phyloP scores from a whole-genome alignment of 2,888 invertebrate species.

The Sphaerophoria rueppellii region DNA sequence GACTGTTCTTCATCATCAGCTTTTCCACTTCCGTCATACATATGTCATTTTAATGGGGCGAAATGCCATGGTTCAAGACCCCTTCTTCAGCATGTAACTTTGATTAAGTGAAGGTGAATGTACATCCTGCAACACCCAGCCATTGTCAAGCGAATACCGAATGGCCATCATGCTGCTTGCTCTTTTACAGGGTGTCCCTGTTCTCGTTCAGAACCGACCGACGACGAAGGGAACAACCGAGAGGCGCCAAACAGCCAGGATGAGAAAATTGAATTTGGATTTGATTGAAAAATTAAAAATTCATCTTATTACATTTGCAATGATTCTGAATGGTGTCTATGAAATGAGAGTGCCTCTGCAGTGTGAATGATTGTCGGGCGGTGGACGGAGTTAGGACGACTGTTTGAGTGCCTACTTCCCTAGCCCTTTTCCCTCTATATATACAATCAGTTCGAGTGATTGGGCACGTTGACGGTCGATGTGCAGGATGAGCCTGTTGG shows the following conservation, averaged over 20 bases:
- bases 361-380: constrained; percentile 58
- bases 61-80: not conserved
- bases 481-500: constrained; percentile 1
- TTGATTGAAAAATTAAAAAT: constrained; percentile 74
- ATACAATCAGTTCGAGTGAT: constrained; percentile 62
- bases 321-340: constrained; percentile 73
- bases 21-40: constrained; percentile 63
- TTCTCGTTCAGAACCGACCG: not conserved
- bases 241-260: constrained; percentile 20
- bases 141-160: constrained; percentile 56
- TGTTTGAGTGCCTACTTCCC: constrained; percentile 32
- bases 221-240: not conserved
- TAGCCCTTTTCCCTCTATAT: not conserved
- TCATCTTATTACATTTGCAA: constrained; percentile 74
- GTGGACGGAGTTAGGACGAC: not conserved
- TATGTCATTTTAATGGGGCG: constrained; percentile 64
- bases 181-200: constrained; percentile 40
- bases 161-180: constrained; percentile 40
- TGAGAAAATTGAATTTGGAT: constrained; percentile 73
- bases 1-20: constrained; percentile 61
- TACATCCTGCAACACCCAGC: constrained; percentile 17
- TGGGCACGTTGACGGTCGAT: constrained; percentile 19
- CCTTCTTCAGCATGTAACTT: constrained; percentile 8
- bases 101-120: constrained; percentile 40
- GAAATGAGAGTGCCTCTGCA: constrained; percentile 68